Evolutionary conservation across 2,888 invertebrate genomes (phyloP).

Genomic region (Amphipoea lucens): DNA sequence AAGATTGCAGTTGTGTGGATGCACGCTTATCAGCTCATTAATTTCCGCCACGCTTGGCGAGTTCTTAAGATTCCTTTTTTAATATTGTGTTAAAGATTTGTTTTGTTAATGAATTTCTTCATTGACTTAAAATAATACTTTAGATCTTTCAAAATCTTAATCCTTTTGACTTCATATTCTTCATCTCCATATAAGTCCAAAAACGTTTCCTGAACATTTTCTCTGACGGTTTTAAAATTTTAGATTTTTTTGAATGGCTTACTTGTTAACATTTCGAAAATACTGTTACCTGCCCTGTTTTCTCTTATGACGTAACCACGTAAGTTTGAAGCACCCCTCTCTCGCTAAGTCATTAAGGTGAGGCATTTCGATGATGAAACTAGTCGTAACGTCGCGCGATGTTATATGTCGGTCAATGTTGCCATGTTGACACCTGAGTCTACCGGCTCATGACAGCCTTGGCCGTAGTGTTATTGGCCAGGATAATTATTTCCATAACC

Average conservation of each 20-base stretch:
- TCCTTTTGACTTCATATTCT: not conserved
- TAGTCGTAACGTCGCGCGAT: conserved; percentile 48
- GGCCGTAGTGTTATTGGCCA: conserved; percentile 53
- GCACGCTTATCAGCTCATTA: conserved; percentile 43
- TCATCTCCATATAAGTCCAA: not conserved
- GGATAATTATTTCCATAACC: conserved; percentile 61
- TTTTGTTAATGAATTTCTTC: not conserved
- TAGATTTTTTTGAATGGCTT: not conserved
- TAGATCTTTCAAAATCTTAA: not conserved
- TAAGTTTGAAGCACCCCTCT: conserved; percentile 42
- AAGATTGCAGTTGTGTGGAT: conserved; percentile 8
- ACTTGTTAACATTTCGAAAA: conserved; percentile 8
- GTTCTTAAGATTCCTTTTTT: conserved; percentile 3
- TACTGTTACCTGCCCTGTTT: conserved; percentile 36
- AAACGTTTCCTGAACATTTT: not conserved
- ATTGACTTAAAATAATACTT: not conserved
- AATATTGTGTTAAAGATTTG: conserved; percentile 6
- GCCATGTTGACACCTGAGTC: conserved; percentile 78
- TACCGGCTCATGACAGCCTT: conserved; percentile 62
- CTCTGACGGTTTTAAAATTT: not conserved
- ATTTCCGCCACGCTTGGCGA: conserved; percentile 16
- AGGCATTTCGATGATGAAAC: conserved; percentile 62
- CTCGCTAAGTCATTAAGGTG: conserved; percentile 40
- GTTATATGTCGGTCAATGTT: conserved; percentile 86
- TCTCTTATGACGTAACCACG: conserved; percentile 49